phyloP scores from a whole-genome alignment of 2,797 vertebrate genomes.

The Pangasius sanitwongsei region DNA sequence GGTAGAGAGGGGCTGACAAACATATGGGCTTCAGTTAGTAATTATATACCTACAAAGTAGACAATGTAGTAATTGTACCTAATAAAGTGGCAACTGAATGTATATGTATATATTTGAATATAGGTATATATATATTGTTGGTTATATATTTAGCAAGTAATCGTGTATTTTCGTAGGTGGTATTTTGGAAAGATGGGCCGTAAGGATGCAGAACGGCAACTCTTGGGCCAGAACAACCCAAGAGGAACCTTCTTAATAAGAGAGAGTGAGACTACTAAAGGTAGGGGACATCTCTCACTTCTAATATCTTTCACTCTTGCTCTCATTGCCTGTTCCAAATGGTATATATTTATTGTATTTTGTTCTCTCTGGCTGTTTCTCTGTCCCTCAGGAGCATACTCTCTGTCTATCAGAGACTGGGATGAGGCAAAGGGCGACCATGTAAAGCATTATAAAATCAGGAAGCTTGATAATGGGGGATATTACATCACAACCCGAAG shows the following conservation, averaged over 20 bases:
- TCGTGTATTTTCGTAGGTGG: slow-evolving; percentile 79
- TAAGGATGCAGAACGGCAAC: slow-evolving; percentile 92
- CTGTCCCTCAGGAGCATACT: slow-evolving; percentile 85
- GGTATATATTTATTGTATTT: slow-evolving; percentile 5
- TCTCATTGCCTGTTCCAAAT: accelerated
- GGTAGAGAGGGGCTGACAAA: not conserved
- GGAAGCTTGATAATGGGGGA: slow-evolving; percentile 92
- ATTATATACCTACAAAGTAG: not conserved
- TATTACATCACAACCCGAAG: slow-evolving; percentile 96
- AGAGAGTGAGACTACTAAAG: slow-evolving; percentile 96
- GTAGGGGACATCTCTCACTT: slow-evolving; percentile 66
- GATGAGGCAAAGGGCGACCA: slow-evolving; percentile 90
- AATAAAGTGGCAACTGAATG: not conserved
- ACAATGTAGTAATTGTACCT: not conserved
- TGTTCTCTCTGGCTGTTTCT: not conserved
- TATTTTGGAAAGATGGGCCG: slow-evolving; percentile 97
- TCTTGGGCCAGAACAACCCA: slow-evolving; percentile 83
- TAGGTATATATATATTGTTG: not conserved
- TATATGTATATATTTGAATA: slow-evolving; percentile 1
- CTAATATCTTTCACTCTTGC: not conserved
- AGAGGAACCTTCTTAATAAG: slow-evolving; percentile 93
- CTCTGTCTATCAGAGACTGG: slow-evolving; percentile 93
- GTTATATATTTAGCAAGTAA: not conserved
- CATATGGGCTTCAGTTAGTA: not conserved
- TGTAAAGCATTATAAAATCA: slow-evolving; percentile 97